Evolutionary conservation across 2,888 invertebrate species (phyloP).

Genomic region (Drosophila paracracens): DNA sequence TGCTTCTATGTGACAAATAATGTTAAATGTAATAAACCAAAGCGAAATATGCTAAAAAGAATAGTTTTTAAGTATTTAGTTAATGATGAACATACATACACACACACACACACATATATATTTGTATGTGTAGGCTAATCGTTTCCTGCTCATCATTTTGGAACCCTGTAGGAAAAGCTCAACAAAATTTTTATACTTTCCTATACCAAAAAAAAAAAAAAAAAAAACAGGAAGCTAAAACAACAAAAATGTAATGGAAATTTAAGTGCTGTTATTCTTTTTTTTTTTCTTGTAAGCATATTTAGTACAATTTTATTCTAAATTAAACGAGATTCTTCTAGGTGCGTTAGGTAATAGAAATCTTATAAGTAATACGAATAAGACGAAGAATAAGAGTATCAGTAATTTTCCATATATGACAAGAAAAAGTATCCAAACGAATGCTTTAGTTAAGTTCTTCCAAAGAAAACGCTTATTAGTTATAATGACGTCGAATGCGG

Average conservation of each 20-base stretch:
- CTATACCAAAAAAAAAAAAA: constrained; percentile 44
- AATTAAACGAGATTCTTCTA: constrained; percentile 42
- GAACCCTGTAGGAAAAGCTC: constrained; percentile 52
- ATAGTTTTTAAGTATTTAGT: constrained; percentile 14
- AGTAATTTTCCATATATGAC: constrained; percentile 20
- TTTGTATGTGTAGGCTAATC: constrained; percentile 25
- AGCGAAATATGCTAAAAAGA: constrained; percentile 11
- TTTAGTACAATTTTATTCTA: constrained; percentile 34
- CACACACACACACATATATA: background rate
- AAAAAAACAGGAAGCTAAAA: background rate
- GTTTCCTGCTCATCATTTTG: constrained; percentile 42
- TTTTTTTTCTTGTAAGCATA: constrained; percentile 18
- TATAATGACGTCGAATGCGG: constrained; percentile 47
- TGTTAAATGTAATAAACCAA: constrained; percentile 41
- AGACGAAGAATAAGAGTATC: constrained; percentile 24
- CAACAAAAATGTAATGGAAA: constrained; percentile 14
- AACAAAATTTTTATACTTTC: constrained; percentile 77
- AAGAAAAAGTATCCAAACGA: constrained; percentile 32
- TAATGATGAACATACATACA: constrained; percentile 12
- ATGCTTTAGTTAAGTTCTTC: constrained; percentile 78
- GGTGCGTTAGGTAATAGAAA: constrained; percentile 34
- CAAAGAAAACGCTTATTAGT: constrained; percentile 82
- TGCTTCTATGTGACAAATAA: constrained; percentile 82
- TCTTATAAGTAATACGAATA: constrained; percentile 20
- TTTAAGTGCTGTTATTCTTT: constrained; percentile 5